Base-by-base conservation (phyloP, 1,140 invertebrate species). In the Oscheius sp. region DNA sequence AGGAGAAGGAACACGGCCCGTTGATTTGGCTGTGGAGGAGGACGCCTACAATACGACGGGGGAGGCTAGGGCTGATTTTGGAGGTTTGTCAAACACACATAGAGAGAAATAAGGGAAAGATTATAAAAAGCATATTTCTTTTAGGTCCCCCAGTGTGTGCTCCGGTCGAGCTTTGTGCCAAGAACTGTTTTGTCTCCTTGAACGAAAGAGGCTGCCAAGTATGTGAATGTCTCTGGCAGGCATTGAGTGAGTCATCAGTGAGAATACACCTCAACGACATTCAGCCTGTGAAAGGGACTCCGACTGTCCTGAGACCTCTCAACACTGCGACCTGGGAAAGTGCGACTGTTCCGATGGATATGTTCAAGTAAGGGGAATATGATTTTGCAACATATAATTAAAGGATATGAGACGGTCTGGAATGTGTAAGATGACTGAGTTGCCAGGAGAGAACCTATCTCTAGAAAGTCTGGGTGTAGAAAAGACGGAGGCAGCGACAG, bases 161-260 rank as follows among this genome's bases (percentile, higher is more conserved):
- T n/a, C n/a, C 66, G 3, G 46, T 46, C 66, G 46, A 59, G n/a
- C 66, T 55, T 3, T 68, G 66, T 34, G 55, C 29, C 3, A 31
- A 29, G 20, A 68, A 68, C 66, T 68, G 66, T 26, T 46, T 26
- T n/a, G 31, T 68, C 46, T 68, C 55, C 46, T 32, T 62, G 23
- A 46, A 68, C 38, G 64, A 66, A 15, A 3, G 45, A 32, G 66
- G 66, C 4, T 68, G 66, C 28, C 66, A 68, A 62, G 36, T 29
- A 13, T 68, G 66, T 63, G 46, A 68, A 26, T 68, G 66, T 63
- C 66, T 68, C 26, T 68, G 66, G 66, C 46, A 63, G n/a, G 26
- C 66, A 3, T 3, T 68, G 15, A 7, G 66, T 68, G 62, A 3
- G 46, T 63, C 3, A 28, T 67, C 4, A 29, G 20, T 20, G 31